Evolutionary conservation across 2,888 invertebrate species (phyloP).

Genomic region (Philonicus albiceps): DNA sequence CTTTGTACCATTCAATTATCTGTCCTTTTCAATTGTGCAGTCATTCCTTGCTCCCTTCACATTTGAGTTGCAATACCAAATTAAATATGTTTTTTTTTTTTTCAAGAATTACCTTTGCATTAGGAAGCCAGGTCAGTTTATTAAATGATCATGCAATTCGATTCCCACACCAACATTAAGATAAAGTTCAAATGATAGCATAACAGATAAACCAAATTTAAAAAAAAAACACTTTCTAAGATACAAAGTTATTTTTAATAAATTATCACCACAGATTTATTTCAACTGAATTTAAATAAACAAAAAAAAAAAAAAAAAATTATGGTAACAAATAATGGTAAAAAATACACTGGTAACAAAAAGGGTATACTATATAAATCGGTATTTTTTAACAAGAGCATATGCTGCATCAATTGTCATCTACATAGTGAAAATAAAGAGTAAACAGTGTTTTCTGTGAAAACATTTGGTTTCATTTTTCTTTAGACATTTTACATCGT

Average conservation of each 20-base stretch:
- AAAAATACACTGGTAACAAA: slow-evolving; percentile 21
- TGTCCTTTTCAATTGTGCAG: neutral
- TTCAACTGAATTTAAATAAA: slow-evolving; percentile 18
- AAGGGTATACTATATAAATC: neutral
- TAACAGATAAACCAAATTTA: neutral
- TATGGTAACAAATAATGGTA: slow-evolving; percentile 36
- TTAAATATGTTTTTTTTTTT: neutral
- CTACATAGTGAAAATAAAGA: neutral
- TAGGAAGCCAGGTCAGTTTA: neutral
- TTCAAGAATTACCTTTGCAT: neutral
- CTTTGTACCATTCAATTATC: no score
- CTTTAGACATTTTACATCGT: neutral
- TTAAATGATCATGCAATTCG: neutral
- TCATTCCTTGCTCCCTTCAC: neutral
- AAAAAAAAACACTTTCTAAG: neutral
- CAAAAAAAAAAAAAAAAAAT: slow-evolving; percentile 5
- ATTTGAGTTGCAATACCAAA: neutral
- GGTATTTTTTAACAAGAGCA: slow-evolving; percentile 16
- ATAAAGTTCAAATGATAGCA: neutral
- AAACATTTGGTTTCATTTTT: neutral
- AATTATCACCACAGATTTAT: slow-evolving; percentile 30
- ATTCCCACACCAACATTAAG: neutral
- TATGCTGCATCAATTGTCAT: neutral
- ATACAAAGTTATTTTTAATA: slow-evolving; percentile 1
- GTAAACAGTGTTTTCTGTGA: neutral